These are phyloP conservation scores for Polietes domitor DNA, from an alignment of 2,888 invertebrate species.

Conservation along the genomic window DNA sequence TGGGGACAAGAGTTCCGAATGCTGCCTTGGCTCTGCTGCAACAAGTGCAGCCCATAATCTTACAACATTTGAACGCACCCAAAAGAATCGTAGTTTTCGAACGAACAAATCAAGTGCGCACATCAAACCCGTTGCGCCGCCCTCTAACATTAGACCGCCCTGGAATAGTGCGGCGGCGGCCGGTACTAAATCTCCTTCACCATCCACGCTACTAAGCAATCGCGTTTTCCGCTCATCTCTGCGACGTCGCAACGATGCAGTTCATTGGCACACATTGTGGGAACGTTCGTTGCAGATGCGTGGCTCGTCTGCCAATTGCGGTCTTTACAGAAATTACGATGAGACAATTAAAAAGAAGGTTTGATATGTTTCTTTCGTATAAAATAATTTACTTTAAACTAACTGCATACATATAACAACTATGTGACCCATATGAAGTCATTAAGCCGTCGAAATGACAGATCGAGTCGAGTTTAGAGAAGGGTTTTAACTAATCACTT, in stretches of 20 bases:
- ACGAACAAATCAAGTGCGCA: conserved; percentile 62
- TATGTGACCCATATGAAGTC: no score
- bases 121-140: conserved; percentile 33
- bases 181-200: conserved; percentile 31
- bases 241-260: conserved; percentile 77
- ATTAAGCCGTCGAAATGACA: no score
- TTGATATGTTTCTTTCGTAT: conserved; percentile 64
- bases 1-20: conserved; percentile 66
- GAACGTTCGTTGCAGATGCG: conserved; percentile 76
- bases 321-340: conserved; percentile 78
- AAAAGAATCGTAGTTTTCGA: conserved; percentile 74
- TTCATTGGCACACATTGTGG: conserved; percentile 78
- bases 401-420: conserved; percentile 22
- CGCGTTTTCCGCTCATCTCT: conserved; percentile 75
- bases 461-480: no score
- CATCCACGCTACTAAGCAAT: conserved; percentile 60
- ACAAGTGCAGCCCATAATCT: conserved; percentile 35
- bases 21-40: conserved; percentile 55
- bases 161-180: conserved; percentile 74
- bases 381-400: not conserved
- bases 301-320: conserved; percentile 69
- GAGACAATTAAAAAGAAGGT: conserved; percentile 78
- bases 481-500: no score
- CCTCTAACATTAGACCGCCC: conserved; percentile 70
- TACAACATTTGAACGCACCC: conserved; percentile 71